phyloP scores from a whole-genome alignment of 2,888 invertebrate genomes.

The Xylocampa areola region DNA sequence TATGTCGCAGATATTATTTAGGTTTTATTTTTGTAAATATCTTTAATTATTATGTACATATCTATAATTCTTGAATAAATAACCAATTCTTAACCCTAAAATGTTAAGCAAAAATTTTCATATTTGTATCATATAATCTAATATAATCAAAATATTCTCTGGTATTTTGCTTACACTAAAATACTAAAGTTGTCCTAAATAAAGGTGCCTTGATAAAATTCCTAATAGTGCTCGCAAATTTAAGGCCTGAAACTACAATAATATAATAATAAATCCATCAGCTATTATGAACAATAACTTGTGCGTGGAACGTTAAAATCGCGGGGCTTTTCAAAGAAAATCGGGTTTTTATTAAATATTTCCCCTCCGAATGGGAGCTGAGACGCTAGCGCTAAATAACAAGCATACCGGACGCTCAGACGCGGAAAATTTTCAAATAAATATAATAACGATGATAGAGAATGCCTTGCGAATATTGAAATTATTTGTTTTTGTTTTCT shows the following conservation, averaged over 20 bases:
- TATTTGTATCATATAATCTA: no score
- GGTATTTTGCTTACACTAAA: no score
- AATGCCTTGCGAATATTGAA: slow-evolving; percentile 56
- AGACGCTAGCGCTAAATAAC: slow-evolving; percentile 66
- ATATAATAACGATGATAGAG: slow-evolving; percentile 66
- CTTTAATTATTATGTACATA: no score
- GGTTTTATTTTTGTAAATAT: no score
- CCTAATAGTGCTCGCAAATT: no score
- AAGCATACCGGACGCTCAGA: slow-evolving; percentile 65
- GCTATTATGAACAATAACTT: slow-evolving; percentile 59
- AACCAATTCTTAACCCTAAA: no score
- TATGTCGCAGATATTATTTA: no score
- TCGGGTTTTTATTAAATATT: slow-evolving; percentile 70
- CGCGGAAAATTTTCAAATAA: slow-evolving; percentile 68
- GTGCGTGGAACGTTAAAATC: slow-evolving; percentile 61
- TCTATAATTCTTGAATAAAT: no score
- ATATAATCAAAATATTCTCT: no score
- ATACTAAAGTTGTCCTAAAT: no score
- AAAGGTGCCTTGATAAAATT: no score
- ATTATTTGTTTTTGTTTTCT: slow-evolving; percentile 54
- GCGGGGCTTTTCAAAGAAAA: slow-evolving; percentile 66
- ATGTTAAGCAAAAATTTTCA: no score
- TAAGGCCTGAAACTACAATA: slow-evolving; percentile 17
- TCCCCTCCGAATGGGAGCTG: slow-evolving; percentile 63
- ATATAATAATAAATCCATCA: slow-evolving; percentile 54